Evolutionary conservation across 1,140 invertebrate species (phyloP).

Genomic region (Ladona fulva): DNA sequence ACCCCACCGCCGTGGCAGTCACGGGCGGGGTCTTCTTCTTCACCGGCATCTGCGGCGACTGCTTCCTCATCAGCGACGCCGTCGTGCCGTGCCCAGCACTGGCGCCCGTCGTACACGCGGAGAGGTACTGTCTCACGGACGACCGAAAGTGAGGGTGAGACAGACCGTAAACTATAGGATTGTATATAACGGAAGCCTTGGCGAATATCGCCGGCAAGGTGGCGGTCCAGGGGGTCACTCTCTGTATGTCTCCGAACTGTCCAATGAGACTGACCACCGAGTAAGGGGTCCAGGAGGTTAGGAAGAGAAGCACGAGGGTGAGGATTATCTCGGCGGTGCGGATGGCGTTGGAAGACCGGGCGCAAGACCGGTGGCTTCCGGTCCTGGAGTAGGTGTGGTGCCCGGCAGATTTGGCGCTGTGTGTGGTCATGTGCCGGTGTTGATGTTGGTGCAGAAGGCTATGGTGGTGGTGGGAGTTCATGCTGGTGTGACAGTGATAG

Average conservation of each 20-base stretch:
- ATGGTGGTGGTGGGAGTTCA: neutral
- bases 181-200: constrained; percentile 39
- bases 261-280: constrained; percentile 43
- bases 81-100: neutral
- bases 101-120: constrained; percentile 18
- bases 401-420: neutral
- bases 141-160: constrained; percentile 42
- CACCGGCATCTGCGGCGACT: neutral
- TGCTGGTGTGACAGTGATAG: neutral
- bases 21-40: neutral
- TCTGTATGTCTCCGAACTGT: constrained; percentile 35
- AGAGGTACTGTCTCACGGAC: constrained; percentile 28
- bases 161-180: constrained; percentile 39
- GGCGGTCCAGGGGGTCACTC: constrained; percentile 33
- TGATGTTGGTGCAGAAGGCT: neutral
- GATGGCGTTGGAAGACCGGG: constrained; percentile 23
- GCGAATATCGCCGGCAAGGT: constrained; percentile 39
- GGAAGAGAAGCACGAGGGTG: constrained; percentile 38
- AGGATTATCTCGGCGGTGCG: constrained; percentile 41
- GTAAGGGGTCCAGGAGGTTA: constrained; percentile 45
- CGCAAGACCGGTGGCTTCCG: neutral
- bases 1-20: neutral
- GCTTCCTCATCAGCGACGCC: neutral
- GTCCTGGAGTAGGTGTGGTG: constrained; percentile 16
- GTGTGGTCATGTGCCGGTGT: neutral